Percentiles rank a stretch among this genome's conserved stretches.
phyloP scores from a whole-genome alignment of 2,113 vertebrate species.

The Rynchops niger region DNA sequence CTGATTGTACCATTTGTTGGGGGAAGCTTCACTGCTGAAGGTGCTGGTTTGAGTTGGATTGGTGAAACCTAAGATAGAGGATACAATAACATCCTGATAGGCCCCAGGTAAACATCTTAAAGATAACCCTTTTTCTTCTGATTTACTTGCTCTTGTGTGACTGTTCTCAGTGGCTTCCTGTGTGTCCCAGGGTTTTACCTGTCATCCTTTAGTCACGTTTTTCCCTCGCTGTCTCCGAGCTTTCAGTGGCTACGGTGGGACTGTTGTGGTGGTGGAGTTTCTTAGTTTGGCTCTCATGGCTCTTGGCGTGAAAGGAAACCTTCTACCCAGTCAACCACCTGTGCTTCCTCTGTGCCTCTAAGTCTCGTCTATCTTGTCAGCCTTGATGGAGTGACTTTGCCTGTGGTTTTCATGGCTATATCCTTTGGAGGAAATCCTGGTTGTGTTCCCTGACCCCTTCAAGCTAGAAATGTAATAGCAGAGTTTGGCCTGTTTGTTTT shows the following conservation, averaged over 20 bases:
- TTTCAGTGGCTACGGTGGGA: neutral
- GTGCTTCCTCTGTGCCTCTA: neutral
- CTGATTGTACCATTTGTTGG: neutral
- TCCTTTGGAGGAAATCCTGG: neutral
- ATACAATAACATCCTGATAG: neutral
- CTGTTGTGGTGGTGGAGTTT: neutral
- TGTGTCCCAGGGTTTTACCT: neutral
- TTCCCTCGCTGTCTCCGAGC: neutral
- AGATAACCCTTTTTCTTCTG: neutral
- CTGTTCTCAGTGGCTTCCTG: neutral
- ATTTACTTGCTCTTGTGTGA: neutral
- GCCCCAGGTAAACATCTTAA: neutral
- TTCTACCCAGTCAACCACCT: neutral
- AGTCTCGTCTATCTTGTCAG: neutral
- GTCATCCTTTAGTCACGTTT: neutral
- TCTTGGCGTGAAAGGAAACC: neutral
- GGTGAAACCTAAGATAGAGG: neutral
- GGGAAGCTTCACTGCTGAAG: neutral
- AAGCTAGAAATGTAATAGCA: neutral
- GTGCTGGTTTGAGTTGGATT: neutral
- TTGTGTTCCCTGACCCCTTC: neutral
- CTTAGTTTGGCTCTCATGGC: neutral
- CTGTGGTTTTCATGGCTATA: neutral
- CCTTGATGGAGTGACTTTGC: neutral
- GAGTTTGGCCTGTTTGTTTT: fast-evolving